Percentiles rank a stretch among this genome's conserved stretches.
These are phyloP conservation scores for Venustaconcha ellipsiformis DNA, from an alignment of 1,140 invertebrate genomes.

Conservation along the genomic window DNA sequence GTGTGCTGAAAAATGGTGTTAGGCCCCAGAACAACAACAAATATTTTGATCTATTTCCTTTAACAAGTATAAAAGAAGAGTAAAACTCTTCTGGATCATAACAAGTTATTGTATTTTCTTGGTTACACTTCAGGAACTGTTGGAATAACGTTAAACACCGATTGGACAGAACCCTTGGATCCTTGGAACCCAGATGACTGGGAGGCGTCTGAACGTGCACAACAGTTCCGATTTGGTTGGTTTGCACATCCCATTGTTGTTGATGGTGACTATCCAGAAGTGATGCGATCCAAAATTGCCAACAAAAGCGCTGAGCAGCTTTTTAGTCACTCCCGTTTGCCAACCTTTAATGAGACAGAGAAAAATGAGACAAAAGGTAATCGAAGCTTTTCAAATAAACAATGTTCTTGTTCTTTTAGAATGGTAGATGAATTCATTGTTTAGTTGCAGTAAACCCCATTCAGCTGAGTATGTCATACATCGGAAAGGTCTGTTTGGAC, in stretches of 20 bases:
- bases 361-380: conserved; percentile 48
- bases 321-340: conserved; percentile 39
- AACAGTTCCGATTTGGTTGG: conserved; percentile 54
- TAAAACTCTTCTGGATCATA: too few species aligned
- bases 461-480: too few species aligned
- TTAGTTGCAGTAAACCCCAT: too few species aligned
- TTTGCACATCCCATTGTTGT: conserved; percentile 56
- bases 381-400: too few species aligned
- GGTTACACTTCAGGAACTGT: conserved; percentile 16
- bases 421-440: too few species aligned
- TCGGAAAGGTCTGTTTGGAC: too few species aligned
- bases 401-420: too few species aligned
- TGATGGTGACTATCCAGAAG: conserved; percentile 64
- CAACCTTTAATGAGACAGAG: conserved; percentile 45
- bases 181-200: conserved; percentile 16
- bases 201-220: conserved; percentile 30
- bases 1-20: too few species aligned
- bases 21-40: too few species aligned
- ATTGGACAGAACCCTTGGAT: conserved; percentile 30
- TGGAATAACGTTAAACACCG: conserved; percentile 24
- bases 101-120: too few species aligned
- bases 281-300: conserved; percentile 50
- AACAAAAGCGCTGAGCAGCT: conserved; percentile 41
- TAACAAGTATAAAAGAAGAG: too few species aligned
- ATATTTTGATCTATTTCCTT: too few species aligned